phyloP scores from a whole-genome alignment of 2,113 vertebrate genomes.

The Marmota monax region DNA sequence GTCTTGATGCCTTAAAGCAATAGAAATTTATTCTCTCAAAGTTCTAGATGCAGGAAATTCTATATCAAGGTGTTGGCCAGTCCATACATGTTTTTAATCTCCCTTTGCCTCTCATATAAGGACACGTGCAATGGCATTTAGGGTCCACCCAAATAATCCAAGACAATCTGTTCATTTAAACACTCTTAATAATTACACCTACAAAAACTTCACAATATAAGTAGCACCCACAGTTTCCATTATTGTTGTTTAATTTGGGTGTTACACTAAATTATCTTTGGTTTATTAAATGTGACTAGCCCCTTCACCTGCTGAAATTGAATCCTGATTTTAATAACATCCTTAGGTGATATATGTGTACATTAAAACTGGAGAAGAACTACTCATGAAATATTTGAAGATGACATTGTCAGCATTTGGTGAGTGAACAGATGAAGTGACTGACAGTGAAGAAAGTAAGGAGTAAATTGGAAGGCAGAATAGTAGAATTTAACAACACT shows the following conservation, averaged over 20 bases:
- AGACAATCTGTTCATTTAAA: not conserved
- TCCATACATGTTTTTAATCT: not conserved
- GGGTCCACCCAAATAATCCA: not conserved
- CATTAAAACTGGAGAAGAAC: not conserved
- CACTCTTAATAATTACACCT: not conserved
- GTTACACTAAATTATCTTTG: not conserved
- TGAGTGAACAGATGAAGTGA: not conserved
- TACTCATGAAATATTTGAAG: slow-evolving; percentile 13
- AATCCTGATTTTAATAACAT: not conserved
- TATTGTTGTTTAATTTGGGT: not conserved
- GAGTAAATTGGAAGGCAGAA: not conserved
- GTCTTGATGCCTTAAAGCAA: not conserved
- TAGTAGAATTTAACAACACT: not conserved
- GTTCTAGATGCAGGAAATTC: not conserved
- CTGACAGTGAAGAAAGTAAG: not conserved
- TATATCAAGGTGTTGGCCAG: not conserved
- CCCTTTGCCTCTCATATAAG: not conserved
- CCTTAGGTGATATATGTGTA: not conserved
- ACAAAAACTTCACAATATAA: not conserved
- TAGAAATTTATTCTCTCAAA: not conserved
- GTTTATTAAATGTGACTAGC: not conserved
- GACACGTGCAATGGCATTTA: not conserved
- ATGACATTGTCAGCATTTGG: not conserved
- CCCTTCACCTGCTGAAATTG: not conserved
- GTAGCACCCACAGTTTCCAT: not conserved